Percentiles rank a stretch among this genome's conserved stretches.
These are phyloP conservation scores for Brachymystax lenok DNA, from an alignment of 2,797 vertebrate genomes.

Conservation along the genomic window DNA sequence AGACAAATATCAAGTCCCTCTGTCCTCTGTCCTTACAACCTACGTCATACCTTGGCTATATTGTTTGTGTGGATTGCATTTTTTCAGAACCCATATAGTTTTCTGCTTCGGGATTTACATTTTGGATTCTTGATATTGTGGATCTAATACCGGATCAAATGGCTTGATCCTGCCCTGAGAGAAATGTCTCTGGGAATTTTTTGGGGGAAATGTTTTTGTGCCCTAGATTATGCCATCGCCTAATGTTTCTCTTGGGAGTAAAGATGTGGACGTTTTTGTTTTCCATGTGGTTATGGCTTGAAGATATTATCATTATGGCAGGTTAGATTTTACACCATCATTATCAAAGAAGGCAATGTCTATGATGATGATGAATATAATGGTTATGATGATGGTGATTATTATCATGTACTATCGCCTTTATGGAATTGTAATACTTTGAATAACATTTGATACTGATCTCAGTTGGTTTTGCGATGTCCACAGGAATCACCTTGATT, in stretches of 20 bases:
- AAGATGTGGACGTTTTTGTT: slow-evolving; percentile 42
- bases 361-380: slow-evolving; percentile 52
- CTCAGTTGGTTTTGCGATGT: not conserved
- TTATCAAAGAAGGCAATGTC: slow-evolving; percentile 64
- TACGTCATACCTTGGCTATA: too few species aligned
- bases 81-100: not conserved
- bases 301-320: slow-evolving; percentile 57
- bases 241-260: slow-evolving; percentile 20
- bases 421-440: slow-evolving; percentile 5
- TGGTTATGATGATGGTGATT: slow-evolving; percentile 33
- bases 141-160: not conserved
- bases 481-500: not conserved
- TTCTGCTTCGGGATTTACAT: not conserved
- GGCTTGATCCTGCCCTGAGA: not conserved
- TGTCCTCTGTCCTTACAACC: too few species aligned
- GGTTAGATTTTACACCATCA: slow-evolving; percentile 57
- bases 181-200: not conserved
- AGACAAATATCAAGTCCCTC: not conserved
- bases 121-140: not conserved
- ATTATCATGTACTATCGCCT: slow-evolving; percentile 31
- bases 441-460: not conserved
- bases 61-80: too few species aligned
- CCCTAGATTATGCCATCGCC: not conserved
- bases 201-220: not conserved
- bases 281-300: slow-evolving; percentile 49